Percentiles rank a stretch among this genome's conserved stretches.
These are phyloP conservation scores for Nycticorax nycticorax DNA, from an alignment of 2,113 vertebrate genomes.

Conservation along the genomic window DNA sequence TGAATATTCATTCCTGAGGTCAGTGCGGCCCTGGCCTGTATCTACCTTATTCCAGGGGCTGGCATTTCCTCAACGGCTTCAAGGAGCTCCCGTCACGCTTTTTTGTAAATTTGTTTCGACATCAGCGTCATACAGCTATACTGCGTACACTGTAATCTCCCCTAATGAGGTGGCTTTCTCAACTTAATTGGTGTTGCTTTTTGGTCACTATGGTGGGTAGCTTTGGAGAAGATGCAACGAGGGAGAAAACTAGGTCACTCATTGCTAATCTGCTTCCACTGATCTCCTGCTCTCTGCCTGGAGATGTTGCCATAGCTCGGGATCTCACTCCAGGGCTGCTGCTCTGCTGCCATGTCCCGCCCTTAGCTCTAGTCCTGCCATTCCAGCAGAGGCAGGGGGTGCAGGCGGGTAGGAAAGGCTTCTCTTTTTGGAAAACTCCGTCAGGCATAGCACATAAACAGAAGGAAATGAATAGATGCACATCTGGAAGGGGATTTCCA, in stretches of 20 bases:
- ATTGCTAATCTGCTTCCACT: neutral
- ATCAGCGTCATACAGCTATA: neutral
- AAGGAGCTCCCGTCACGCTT: neutral
- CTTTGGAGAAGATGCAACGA: neutral
- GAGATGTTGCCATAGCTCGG: neutral
- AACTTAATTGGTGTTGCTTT: neutral
- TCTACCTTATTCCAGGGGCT: neutral
- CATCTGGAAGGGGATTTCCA: neutral
- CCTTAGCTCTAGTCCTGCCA: neutral
- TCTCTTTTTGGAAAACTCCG: neutral
- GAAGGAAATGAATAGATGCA: neutral
- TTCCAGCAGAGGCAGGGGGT: neutral
- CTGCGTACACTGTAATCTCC: neutral
- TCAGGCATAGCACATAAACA: neutral
- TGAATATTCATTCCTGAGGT: neutral
- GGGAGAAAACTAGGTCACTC: constrained; percentile 22
- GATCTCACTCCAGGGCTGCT: neutral
- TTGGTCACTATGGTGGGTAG: neutral
- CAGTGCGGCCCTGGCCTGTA: neutral
- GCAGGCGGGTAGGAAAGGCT: neutral
- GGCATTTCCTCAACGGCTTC: neutral
- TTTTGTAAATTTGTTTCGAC: neutral
- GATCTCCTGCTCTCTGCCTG: neutral
- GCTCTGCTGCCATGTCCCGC: neutral
- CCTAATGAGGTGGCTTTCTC: neutral